A percentile compares a stretch with the other conserved stretches of the same genome.
Conservation (phyloP, 2,113 vertebrate genomes). For the Labeo catla region DNA sequence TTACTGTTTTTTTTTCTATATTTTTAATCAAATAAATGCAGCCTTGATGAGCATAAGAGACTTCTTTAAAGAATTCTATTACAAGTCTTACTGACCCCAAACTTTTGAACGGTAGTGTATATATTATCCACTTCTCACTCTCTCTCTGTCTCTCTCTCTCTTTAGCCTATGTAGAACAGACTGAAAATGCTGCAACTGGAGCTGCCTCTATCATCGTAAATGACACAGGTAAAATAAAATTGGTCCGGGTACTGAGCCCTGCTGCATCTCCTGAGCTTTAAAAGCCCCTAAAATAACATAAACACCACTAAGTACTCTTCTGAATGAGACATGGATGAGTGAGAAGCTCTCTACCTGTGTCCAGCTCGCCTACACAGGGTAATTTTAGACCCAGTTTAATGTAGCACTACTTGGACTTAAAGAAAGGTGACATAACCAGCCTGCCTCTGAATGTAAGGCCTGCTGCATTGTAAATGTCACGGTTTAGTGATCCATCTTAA, state of each 20-base stretch:
- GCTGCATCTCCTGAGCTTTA: constrained; percentile 29
- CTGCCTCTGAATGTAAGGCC: constrained; percentile 24
- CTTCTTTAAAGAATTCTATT: too few relatives aligned
- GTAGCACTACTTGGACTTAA: constrained; percentile 42
- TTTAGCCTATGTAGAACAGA: constrained; percentile 89
- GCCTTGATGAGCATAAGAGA: too few relatives aligned
- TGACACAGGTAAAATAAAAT: constrained; percentile 81
- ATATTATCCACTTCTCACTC: too few relatives aligned
- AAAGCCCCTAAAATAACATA: constrained; percentile 40
- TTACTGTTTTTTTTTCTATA: too few relatives aligned
- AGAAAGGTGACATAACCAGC: constrained; percentile 41
- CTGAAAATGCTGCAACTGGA: constrained; percentile 88
- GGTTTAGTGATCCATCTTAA: constrained; percentile 37
- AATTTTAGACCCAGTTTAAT: constrained; percentile 48
- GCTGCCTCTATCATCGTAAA: constrained; percentile 92
- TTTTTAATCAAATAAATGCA: too few relatives aligned
- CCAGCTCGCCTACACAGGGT: constrained; percentile 28
- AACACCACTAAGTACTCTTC: constrained; percentile 37
- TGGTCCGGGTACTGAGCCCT: not conserved
- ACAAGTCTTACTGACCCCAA: too few relatives aligned
- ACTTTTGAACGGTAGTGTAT: too few relatives aligned
- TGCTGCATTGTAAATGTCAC: constrained; percentile 52
- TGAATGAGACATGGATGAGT: constrained; percentile 44
- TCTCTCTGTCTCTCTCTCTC: constrained; percentile 57
- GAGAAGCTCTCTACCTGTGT: constrained; percentile 40